These are phyloP conservation scores for Holothuria leucospilota DNA, from an alignment of 53 echinoderm and acorn worm genomes.

Conservation along the genomic window DNA sequence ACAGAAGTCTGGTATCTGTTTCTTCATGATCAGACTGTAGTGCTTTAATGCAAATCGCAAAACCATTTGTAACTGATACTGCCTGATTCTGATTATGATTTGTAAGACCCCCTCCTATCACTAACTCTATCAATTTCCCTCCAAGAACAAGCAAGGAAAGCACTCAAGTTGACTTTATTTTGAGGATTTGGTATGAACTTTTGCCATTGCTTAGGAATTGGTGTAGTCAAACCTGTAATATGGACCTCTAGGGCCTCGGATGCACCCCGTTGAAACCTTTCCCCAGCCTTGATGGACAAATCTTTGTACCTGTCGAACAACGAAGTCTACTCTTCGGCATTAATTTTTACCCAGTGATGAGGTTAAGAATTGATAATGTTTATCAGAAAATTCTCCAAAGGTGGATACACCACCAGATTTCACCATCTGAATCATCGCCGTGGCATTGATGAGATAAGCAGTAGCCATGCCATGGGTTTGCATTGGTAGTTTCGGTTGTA, in stretches of 20 bases:
- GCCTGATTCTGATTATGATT: not conserved
- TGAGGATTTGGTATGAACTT: not conserved
- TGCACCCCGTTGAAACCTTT: not conserved
- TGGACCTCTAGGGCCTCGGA: not conserved
- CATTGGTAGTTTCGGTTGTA: not conserved
- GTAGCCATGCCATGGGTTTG: slow-evolving; percentile 4
- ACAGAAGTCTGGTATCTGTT: too few species aligned
- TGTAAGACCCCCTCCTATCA: too few species aligned
- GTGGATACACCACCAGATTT: slow-evolving; percentile 23
- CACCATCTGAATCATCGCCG: slow-evolving; percentile 5
- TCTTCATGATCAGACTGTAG: too few species aligned
- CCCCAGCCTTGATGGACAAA: slow-evolving; percentile 2
- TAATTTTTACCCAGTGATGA: too few species aligned
- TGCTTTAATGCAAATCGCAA: not conserved
- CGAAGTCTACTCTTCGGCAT: slow-evolving; percentile 14
- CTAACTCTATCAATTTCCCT: too few species aligned
- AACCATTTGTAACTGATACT: not conserved
- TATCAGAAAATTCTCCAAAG: slow-evolving; percentile 9
- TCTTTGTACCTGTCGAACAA: not conserved
- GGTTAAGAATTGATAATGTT: too few species aligned
- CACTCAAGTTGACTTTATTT: not conserved
- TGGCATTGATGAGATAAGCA: slow-evolving; percentile 13
- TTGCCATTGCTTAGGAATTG: slow-evolving; percentile 23
- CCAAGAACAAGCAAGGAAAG: not conserved
- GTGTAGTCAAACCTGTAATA: not conserved